Percentiles rank a stretch among this genome's conserved stretches.
Evolutionary conservation across 2,797 vertebrate genomes (phyloP).

Genomic region (Smutsia gigantea): DNA sequence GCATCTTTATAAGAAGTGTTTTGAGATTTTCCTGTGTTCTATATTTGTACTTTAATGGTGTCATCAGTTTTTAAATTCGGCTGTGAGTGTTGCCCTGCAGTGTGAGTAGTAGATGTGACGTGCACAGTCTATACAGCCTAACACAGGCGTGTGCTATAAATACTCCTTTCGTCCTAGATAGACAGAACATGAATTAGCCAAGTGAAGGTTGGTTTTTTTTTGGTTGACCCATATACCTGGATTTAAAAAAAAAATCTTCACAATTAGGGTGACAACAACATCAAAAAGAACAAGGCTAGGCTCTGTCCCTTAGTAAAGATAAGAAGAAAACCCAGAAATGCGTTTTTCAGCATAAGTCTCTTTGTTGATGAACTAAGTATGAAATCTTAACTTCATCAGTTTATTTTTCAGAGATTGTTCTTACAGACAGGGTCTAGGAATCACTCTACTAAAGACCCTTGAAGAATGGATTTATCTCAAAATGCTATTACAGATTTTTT

Average conservation of each 20-base stretch:
- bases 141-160: neutral
- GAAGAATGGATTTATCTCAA: neutral
- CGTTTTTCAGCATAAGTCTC: neutral
- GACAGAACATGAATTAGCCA: neutral
- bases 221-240: neutral
- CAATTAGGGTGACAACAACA: neutral
- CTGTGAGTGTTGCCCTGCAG: neutral
- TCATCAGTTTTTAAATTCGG: neutral
- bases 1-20: neutral
- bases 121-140: accelerated
- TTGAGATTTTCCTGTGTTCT: neutral
- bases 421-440: neutral
- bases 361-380: neutral
- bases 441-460: neutral
- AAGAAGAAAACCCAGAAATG: neutral
- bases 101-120: neutral
- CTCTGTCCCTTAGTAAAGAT: neutral
- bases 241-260: neutral
- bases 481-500: neutral
- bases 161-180: neutral
- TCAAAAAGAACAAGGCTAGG: neutral
- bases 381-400: neutral
- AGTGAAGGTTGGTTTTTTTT: neutral
- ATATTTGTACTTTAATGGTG: neutral
- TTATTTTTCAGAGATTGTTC: neutral